Percentiles rank a stretch among this genome's conserved stretches.
phyloP scores from a whole-genome alignment of 1,140 invertebrate species.

The Drosophila virilis region DNA sequence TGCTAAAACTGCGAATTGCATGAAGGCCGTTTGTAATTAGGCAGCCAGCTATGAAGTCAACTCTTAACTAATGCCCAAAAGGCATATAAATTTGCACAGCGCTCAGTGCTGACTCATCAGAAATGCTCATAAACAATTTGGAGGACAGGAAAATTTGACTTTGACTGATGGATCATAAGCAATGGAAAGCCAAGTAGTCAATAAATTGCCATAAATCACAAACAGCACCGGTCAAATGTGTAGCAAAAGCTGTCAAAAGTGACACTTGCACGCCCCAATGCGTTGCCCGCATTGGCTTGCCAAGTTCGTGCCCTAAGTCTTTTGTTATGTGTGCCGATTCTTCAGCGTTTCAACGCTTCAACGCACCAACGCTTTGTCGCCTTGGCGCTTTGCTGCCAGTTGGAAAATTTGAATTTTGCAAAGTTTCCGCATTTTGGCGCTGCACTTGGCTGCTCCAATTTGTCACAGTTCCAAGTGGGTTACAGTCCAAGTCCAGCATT shows the following conservation, averaged over 20 bases:
- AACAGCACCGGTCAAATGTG: slow-evolving; percentile 12
- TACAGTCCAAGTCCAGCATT: slow-evolving; percentile 41
- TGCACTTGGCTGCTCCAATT: slow-evolving; percentile 73
- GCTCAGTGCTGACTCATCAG: slow-evolving; percentile 38
- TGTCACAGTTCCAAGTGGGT: slow-evolving; percentile 52
- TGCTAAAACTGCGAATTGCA: slow-evolving; percentile 36
- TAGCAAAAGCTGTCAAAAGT: slow-evolving; percentile 35
- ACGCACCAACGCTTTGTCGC: slow-evolving; percentile 50
- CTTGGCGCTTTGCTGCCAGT: slow-evolving; percentile 14
- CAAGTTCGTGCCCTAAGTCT: slow-evolving; percentile 76
- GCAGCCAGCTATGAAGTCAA: slow-evolving; percentile 47
- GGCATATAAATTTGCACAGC: slow-evolving; percentile 13
- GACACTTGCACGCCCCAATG: slow-evolving; percentile 44
- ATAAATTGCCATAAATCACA: slow-evolving; percentile 34
- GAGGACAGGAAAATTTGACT: slow-evolving; percentile 30
- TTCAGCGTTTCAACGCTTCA: slow-evolving; percentile 41
- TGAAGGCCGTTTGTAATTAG: slow-evolving; percentile 58
- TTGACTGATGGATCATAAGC: slow-evolving; percentile 34
- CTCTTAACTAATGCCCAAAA: slow-evolving; percentile 29
- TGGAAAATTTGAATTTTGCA: slow-evolving; percentile 31
- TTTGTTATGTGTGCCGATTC: slow-evolving; percentile 49
- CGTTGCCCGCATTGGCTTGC: slow-evolving; percentile 20
- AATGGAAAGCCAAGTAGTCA: slow-evolving; percentile 25
- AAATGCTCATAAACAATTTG: slow-evolving; percentile 10
- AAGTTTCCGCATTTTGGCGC: slow-evolving; percentile 72